Evolutionary conservation across 2,888 invertebrate genomes (phyloP).

Genomic region (Cheiracanthium punctorium): DNA sequence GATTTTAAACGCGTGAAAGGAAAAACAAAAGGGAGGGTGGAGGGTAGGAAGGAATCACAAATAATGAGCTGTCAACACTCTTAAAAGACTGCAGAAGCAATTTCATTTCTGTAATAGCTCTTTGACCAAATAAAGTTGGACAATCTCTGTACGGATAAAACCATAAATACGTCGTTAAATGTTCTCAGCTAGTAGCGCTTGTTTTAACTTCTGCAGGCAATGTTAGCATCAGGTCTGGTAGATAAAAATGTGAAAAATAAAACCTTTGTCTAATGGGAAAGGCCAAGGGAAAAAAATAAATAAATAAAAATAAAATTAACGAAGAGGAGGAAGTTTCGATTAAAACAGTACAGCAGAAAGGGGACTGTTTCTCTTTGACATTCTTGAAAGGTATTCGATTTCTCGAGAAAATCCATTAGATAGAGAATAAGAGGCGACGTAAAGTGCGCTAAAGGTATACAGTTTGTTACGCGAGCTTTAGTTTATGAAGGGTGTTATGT

Average conservation of each 20-base stretch:
- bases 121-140: not conserved
- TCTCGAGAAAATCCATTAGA: constrained; percentile 10
- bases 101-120: not conserved
- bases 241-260: constrained; percentile 4
- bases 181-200: not conserved
- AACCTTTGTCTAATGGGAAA: not conserved
- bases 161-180: not conserved
- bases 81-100: not conserved
- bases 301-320: not conserved
- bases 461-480: not conserved
- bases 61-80: not conserved
- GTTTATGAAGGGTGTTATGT: not conserved
- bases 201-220: not conserved
- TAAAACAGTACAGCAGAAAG: not conserved
- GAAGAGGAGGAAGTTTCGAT: not conserved
- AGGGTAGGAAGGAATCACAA: not conserved
- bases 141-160: not conserved
- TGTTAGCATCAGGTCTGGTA: not conserved
- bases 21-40: no score
- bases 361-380: not conserved
- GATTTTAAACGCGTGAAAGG: no score
- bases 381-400: not conserved
- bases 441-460: not conserved
- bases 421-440: not conserved
- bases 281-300: not conserved